These are phyloP conservation scores for Agrochola macilenta DNA, from an alignment of 2,888 invertebrate species.

Conservation along the genomic window DNA sequence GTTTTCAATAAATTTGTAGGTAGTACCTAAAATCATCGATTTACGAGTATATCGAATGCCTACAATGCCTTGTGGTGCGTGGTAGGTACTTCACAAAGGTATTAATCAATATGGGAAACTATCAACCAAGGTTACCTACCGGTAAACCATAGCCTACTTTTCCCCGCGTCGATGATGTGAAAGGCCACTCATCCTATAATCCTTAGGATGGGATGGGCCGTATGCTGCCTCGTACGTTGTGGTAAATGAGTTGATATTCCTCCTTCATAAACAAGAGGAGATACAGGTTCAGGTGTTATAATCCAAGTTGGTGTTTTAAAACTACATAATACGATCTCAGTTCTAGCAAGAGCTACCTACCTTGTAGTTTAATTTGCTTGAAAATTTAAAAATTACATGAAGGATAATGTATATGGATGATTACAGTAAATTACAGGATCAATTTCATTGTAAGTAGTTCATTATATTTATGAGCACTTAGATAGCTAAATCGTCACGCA, in stretches of 20 bases:
- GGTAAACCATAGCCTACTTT: background rate
- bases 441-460: conserved; percentile 22
- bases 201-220: background rate
- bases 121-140: background rate
- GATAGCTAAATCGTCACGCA: conserved; percentile 39
- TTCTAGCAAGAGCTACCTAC: background rate
- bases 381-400: conserved; percentile 4
- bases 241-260: background rate
- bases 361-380: background rate
- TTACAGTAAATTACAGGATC: conserved; percentile 43
- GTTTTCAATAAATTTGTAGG: background rate
- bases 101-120: background rate
- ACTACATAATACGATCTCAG: background rate
- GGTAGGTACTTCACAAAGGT: background rate
- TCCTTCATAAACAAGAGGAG: background rate
- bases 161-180: too few relatives aligned
- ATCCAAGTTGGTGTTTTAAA: background rate
- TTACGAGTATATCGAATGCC: too few relatives aligned
- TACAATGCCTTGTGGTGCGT: too few relatives aligned
- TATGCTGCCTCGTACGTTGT: too few relatives aligned
- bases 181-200: background rate
- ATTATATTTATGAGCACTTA: conserved; percentile 32
- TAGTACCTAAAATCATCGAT: too few relatives aligned
- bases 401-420: conserved; percentile 1
- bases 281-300: background rate